Percentiles rank a stretch among this genome's conserved stretches.
These are phyloP conservation scores for Microtus montanus DNA, from an alignment of 2,113 vertebrate species.

Conservation along the genomic window DNA sequence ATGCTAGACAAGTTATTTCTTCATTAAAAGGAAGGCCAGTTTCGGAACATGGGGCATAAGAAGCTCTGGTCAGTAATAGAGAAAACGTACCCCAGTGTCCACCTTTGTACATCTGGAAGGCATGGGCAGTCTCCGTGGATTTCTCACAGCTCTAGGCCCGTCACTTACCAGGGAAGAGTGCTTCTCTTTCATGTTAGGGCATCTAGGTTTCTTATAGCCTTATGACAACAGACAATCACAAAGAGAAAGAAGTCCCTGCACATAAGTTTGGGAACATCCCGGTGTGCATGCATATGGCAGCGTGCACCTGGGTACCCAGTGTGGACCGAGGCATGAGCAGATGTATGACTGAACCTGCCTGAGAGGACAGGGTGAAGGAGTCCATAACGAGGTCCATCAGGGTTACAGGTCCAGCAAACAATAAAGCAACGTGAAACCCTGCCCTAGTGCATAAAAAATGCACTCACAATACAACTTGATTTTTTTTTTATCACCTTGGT, in stretches of 20 bases:
- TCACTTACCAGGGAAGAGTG: neutral
- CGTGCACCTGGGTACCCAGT: neutral
- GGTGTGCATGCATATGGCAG: neutral
- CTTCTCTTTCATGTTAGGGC: neutral
- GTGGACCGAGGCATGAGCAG: neutral
- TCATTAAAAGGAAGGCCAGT: neutral
- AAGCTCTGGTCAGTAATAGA: neutral
- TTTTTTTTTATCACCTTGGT: too few species aligned
- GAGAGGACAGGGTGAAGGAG: neutral
- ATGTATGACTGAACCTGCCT: neutral
- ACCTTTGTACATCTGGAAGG: neutral
- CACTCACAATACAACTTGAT: neutral
- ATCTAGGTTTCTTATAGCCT: neutral
- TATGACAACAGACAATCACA: neutral
- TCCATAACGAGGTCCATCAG: neutral
- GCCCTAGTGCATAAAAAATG: neutral
- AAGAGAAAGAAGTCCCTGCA: neutral
- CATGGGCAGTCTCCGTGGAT: neutral
- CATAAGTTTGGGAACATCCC: neutral
- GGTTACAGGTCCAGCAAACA: neutral
- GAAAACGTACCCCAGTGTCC: neutral
- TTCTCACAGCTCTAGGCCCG: neutral
- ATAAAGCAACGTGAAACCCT: neutral
- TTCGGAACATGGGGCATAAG: neutral
- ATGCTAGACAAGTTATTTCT: neutral